phyloP scores from a whole-genome alignment of 1,140 invertebrate species.

The Eueides isabella region DNA sequence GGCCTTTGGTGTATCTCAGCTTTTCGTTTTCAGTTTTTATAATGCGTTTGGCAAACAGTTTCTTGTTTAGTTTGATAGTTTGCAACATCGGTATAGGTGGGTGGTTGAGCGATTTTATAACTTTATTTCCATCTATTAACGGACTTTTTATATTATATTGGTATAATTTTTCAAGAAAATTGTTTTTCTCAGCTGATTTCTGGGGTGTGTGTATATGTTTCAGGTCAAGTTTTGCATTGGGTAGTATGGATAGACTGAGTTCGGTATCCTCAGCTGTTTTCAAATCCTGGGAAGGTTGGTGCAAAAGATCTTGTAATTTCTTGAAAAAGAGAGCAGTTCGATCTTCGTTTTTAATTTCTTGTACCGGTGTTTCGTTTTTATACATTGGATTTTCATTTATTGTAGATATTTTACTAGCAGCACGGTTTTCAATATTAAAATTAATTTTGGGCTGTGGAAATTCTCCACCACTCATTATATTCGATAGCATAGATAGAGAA shows the following conservation, averaged over 20 bases:
- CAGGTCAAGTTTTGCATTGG: neutral
- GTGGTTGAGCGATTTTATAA: neutral
- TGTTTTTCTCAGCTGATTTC: neutral
- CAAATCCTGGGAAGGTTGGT: neutral
- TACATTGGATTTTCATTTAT: neutral
- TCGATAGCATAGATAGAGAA: neutral
- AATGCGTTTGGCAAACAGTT: constrained; percentile 41
- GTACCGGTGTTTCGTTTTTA: neutral
- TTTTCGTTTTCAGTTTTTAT: constrained; percentile 31
- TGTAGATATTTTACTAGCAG: neutral
- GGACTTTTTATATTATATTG: constrained; percentile 17
- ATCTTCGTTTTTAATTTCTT: neutral
- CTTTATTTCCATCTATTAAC: constrained; percentile 20
- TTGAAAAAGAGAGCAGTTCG: neutral
- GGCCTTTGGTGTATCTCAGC: constrained; percentile 42
- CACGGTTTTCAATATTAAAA: neutral
- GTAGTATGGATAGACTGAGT: neutral
- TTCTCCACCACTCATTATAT: neutral
- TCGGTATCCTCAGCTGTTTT: neutral
- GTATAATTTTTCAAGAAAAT: constrained; percentile 4
- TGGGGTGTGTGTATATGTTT: neutral
- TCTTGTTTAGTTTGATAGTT: constrained; percentile 42
- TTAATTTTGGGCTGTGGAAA: neutral
- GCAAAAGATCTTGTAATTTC: neutral
- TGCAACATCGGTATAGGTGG: constrained; percentile 26